These are phyloP conservation scores for Myripristis murdjan DNA, from an alignment of 2,797 vertebrate genomes.

Conservation along the genomic window DNA sequence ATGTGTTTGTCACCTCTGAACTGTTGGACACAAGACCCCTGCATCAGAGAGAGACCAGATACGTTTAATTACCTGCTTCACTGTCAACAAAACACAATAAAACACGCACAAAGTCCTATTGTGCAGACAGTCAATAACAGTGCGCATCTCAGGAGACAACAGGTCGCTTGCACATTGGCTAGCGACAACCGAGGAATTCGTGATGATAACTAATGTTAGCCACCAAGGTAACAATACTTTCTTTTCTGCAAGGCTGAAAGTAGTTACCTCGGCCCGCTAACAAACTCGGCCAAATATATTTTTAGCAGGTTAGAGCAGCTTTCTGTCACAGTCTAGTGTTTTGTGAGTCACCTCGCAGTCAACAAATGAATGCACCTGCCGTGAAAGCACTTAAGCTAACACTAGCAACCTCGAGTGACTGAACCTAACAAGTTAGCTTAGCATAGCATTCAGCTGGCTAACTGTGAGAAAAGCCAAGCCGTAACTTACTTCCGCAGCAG, in stretches of 20 bases:
- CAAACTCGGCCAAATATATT: background rate
- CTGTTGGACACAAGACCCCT: conserved; percentile 1
- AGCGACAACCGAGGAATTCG: conserved; percentile 42
- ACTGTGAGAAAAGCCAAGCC: conserved; percentile 1
- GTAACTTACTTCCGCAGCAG: background rate
- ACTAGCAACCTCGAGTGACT: conserved; percentile 49
- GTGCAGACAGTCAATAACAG: conserved; percentile 22
- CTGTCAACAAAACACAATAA: too few species aligned
- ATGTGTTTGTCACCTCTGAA: background rate
- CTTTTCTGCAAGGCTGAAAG: background rate
- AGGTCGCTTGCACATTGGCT: conserved; percentile 40
- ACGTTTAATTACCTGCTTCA: background rate
- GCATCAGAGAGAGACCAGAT: background rate
- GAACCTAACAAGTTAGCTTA: conserved; percentile 63
- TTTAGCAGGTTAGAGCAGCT: fast-evolving
- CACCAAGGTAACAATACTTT: conserved; percentile 47
- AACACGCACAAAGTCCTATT: conserved; percentile 1
- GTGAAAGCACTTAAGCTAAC: conserved; percentile 55
- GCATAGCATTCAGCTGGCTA: conserved; percentile 33
- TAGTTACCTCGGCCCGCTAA: background rate
- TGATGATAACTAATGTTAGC: conserved; percentile 57
- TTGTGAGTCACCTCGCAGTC: background rate
- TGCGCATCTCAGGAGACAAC: conserved; percentile 59
- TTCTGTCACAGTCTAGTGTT: too few species aligned
- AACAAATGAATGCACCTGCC: conserved; percentile 48